phyloP scores from a whole-genome alignment of 2,888 invertebrate species.

The Limenitis camilla region DNA sequence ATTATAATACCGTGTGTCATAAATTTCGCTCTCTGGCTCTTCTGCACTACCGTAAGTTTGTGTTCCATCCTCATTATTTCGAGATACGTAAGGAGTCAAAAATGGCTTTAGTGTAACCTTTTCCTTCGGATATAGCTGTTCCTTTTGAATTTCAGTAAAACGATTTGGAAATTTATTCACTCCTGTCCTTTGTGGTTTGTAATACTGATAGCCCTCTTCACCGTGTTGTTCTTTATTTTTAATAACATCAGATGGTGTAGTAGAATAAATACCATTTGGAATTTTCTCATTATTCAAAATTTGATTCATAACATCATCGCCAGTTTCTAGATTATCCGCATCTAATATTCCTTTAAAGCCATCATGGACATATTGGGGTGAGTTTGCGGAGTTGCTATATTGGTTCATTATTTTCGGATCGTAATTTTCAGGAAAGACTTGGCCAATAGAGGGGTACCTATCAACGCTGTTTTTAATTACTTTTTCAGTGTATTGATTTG shows the following conservation, averaged over 20 bases:
- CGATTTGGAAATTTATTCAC: constrained; percentile 1
- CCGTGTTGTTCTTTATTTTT: background rate
- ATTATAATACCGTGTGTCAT: background rate
- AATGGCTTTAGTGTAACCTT: constrained; percentile 28
- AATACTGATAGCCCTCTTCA: constrained; percentile 31
- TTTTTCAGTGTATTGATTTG: background rate
- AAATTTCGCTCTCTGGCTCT: background rate
- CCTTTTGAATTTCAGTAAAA: constrained; percentile 4
- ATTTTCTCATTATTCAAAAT: too few species aligned
- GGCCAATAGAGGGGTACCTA: background rate
- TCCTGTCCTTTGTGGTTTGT: constrained; percentile 25
- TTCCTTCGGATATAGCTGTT: constrained; percentile 12
- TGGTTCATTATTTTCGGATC: too few species aligned
- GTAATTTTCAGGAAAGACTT: background rate
- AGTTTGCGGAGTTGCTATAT: too few species aligned
- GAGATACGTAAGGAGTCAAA: constrained; percentile 30
- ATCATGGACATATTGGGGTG: too few species aligned
- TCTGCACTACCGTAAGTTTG: constrained; percentile 16
- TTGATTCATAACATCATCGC: too few species aligned
- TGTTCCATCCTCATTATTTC: constrained; percentile 15
- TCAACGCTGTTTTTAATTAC: background rate
- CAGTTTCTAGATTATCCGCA: too few species aligned
- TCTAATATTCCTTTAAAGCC: too few species aligned
- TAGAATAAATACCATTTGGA: too few species aligned
- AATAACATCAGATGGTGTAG: too few species aligned